Conservation (phyloP, 2,113 vertebrate species). For the Sylvietta virens region DNA sequence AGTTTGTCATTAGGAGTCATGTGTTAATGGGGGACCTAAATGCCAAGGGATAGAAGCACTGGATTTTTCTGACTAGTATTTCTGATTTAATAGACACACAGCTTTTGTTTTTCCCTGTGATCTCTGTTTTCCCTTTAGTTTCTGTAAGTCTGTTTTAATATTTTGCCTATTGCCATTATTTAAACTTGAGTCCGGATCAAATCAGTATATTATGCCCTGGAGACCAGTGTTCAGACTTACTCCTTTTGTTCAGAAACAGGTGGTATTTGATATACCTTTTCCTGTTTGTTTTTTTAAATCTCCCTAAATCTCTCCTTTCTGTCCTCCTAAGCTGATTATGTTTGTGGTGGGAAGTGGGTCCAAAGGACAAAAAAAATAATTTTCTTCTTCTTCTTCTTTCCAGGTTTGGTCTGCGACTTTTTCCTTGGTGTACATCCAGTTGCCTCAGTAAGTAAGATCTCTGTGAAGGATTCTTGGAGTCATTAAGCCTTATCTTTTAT, state of each 20-base stretch:
- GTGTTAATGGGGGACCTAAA: background rate
- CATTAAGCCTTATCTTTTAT: background rate
- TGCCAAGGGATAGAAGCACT: background rate
- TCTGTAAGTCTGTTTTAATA: background rate
- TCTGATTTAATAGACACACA: background rate
- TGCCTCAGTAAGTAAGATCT: background rate
- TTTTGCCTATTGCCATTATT: background rate
- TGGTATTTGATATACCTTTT: background rate
- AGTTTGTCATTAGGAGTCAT: background rate
- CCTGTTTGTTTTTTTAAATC: background rate
- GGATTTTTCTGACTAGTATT: background rate
- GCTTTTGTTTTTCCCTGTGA: background rate
- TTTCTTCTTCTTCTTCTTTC: background rate
- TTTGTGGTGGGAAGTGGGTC: background rate
- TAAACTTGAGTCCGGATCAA: background rate
- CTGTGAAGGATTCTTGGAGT: background rate
- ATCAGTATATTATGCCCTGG: background rate
- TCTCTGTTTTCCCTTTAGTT: background rate
- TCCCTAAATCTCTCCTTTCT: background rate
- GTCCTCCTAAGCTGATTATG: background rate
- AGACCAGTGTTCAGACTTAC: background rate
- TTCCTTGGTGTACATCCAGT: background rate
- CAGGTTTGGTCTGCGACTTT: background rate
- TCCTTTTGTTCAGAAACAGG: background rate
- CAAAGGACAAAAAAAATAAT: background rate